Conservation (phyloP, 2,797 vertebrate genomes). For the Meriones psammophilus region DNA sequence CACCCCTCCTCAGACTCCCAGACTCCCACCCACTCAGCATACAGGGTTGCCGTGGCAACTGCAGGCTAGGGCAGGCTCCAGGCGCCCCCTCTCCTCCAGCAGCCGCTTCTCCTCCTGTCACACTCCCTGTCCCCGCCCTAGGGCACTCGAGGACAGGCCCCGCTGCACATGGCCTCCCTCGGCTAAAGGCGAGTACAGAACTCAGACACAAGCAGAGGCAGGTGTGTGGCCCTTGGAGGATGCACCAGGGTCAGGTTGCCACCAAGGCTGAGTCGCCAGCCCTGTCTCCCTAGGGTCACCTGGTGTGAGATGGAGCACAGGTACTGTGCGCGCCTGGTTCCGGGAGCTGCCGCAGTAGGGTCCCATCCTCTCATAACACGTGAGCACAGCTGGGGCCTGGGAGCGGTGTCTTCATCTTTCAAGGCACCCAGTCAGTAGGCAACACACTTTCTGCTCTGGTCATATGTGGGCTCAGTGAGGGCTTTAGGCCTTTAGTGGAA, state of each 20-base stretch:
- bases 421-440: neutral
- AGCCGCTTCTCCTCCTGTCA: slow-evolving; percentile 66
- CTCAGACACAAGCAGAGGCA: neutral
- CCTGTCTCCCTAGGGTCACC: neutral
- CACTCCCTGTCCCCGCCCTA: neutral
- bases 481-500: neutral
- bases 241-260: neutral
- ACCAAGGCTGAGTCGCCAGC: neutral
- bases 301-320: neutral
- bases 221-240: neutral
- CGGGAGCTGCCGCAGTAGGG: neutral
- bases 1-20: slow-evolving; percentile 36
- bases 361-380: too few relatives aligned
- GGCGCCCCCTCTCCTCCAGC: slow-evolving; percentile 55
- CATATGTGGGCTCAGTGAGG: neutral
- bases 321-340: neutral
- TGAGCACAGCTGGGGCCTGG: neutral
- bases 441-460: neutral
- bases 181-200: rapidly evolving
- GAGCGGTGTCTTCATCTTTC: neutral
- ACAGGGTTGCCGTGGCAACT: slow-evolving; percentile 69
- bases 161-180: neutral
- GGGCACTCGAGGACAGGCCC: slow-evolving; percentile 71
- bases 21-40: slow-evolving; percentile 64
- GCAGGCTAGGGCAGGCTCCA: slow-evolving; percentile 65